Conservation (phyloP, 2,797 vertebrate species). For the Anolis apletophallus region DNA sequence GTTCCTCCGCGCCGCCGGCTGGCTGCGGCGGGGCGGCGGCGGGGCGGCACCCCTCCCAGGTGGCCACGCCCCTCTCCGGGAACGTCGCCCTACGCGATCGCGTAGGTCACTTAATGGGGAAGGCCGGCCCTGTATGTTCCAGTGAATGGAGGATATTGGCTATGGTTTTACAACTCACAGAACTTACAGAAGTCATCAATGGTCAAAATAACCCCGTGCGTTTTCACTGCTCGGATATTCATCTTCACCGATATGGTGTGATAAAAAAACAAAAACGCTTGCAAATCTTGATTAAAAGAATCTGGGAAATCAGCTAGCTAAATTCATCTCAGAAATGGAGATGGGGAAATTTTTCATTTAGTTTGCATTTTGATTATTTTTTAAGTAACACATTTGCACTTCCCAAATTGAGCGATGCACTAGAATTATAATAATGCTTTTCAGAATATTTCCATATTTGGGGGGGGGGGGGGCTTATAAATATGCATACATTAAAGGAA, state of each 20-base stretch:
- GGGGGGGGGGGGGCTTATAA: not conserved
- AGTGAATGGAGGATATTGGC: too few species aligned
- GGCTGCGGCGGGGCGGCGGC: too few species aligned
- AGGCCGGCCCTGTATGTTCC: too few species aligned
- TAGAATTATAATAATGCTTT: not conserved
- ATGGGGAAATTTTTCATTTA: not conserved
- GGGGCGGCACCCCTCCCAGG: too few species aligned
- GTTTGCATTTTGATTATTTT: not conserved
- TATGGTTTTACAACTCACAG: not conserved
- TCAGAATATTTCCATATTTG: not conserved
- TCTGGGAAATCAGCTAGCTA: not conserved
- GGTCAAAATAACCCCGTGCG: not conserved
- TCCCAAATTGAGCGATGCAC: not conserved
- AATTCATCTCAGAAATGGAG: not conserved
- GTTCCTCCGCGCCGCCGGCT: too few species aligned
- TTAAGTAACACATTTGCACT: not conserved
- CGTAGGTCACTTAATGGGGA: too few species aligned
- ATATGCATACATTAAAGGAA: too few species aligned
- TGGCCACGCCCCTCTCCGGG: too few species aligned
- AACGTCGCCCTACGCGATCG: too few species aligned
- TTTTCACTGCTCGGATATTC: not conserved
- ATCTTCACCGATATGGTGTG: not conserved
- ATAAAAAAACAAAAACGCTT: too few species aligned
- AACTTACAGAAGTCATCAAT: not conserved
- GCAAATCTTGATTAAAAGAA: not conserved